A percentile compares a stretch with the other conserved stretches of the same genome.
phyloP scores from a whole-genome alignment of 2,888 invertebrate genomes.

The Xanthia togata region DNA sequence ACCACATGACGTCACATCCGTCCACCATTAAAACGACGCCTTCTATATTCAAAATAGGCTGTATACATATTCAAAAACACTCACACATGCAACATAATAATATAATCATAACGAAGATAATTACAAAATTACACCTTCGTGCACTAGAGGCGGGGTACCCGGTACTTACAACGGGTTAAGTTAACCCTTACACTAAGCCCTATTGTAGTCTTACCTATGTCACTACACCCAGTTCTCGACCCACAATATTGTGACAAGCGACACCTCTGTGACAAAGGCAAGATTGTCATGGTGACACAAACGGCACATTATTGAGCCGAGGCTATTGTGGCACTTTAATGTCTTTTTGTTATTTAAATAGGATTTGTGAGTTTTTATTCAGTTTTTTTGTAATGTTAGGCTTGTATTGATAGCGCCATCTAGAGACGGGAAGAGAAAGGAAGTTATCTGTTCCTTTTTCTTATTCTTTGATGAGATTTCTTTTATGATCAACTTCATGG shows the following conservation, averaged over 20 bases:
- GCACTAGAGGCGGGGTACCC: constrained; percentile 45
- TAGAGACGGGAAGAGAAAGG: not conserved
- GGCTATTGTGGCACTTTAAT: constrained; percentile 54
- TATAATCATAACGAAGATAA: constrained; percentile 50
- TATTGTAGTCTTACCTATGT: constrained; percentile 48
- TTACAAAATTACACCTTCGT: constrained; percentile 57
- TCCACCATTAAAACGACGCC: constrained; percentile 27
- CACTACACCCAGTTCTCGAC: constrained; percentile 60
- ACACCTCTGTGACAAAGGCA: constrained; percentile 64
- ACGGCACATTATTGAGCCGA: constrained; percentile 56
- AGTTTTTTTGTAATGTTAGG: constrained; percentile 25
- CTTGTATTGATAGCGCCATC: constrained; percentile 35
- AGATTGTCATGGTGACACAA: constrained; percentile 45
- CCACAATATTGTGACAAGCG: constrained; percentile 79
- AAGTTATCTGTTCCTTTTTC: constrained; percentile 7
- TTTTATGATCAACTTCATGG: not conserved
- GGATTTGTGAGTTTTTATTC: constrained; percentile 50
- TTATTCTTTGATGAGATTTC: not conserved
- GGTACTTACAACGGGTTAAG: constrained; percentile 33
- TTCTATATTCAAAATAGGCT: constrained; percentile 29
- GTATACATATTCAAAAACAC: constrained; percentile 22
- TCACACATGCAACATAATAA: constrained; percentile 28
- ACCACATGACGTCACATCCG: constrained; percentile 27
- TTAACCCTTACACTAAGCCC: constrained; percentile 49
- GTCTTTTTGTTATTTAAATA: constrained; percentile 66